Conservation (phyloP, 2,113 vertebrate genomes). For the Ranitomeya variabilis region DNA sequence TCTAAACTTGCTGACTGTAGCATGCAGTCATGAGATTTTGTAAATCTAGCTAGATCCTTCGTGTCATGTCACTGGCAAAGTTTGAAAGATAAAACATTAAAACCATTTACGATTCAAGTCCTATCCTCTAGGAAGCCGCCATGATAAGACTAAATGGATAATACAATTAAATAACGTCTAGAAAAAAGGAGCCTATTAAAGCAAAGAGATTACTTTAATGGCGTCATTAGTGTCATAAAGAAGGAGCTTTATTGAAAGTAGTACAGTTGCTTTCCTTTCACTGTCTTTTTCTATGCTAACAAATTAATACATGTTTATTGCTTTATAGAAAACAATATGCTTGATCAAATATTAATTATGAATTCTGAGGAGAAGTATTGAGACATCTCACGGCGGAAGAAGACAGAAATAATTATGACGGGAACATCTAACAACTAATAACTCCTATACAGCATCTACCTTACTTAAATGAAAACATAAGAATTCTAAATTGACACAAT, state of each 20-base stretch:
- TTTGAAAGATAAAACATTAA: slow-evolving; percentile 19
- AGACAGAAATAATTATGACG: not conserved
- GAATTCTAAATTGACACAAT: not conserved
- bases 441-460: not conserved
- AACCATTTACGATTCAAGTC: slow-evolving; percentile 27
- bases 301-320: slow-evolving; percentile 38
- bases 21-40: not conserved
- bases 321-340: slow-evolving; percentile 39
- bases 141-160: slow-evolving; percentile 37
- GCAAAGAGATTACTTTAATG: slow-evolving; percentile 30
- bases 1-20: not conserved
- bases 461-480: not conserved
- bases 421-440: not conserved
- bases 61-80: slow-evolving; percentile 18
- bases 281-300: slow-evolving; percentile 12
- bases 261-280: not conserved
- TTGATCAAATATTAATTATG: slow-evolving; percentile 44
- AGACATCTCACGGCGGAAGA: not conserved
- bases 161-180: slow-evolving; percentile 51
- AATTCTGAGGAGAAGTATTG: slow-evolving; percentile 11
- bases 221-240: slow-evolving; percentile 39
- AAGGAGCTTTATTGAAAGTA: slow-evolving; percentile 16
- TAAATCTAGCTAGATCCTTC: not conserved
- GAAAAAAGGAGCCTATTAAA: slow-evolving; percentile 42
- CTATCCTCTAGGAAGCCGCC: slow-evolving; percentile 5